Evolutionary conservation across 2,888 invertebrate genomes (phyloP).

Genomic region (Luperina testacea): DNA sequence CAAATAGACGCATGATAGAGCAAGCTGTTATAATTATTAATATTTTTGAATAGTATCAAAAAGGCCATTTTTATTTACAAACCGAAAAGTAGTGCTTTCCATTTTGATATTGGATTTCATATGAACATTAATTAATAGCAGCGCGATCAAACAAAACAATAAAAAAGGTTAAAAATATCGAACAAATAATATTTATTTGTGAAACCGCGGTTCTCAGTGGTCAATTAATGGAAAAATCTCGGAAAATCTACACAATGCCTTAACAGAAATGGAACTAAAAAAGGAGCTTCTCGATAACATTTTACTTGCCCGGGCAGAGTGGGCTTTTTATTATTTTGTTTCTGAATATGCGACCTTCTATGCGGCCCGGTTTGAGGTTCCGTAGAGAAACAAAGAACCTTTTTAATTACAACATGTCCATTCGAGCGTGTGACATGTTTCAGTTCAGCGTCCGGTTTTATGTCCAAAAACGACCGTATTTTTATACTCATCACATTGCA

Average conservation of each 20-base stretch:
- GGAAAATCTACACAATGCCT: conserved; percentile 18
- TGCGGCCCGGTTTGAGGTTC: conserved; percentile 20
- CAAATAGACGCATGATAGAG: background rate
- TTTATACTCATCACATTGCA: background rate
- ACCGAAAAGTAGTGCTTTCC: background rate
- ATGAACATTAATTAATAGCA: background rate
- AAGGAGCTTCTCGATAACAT: conserved; percentile 10
- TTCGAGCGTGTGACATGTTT: conserved; percentile 35
- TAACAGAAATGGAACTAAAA: background rate
- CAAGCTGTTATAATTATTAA: background rate
- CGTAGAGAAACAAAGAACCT: conserved; percentile 29
- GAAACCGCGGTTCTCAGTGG: background rate
- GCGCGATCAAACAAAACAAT: background rate
- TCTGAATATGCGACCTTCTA: conserved; percentile 13
- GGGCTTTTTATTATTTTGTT: conserved; percentile 22
- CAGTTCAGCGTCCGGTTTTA: conserved; percentile 4
- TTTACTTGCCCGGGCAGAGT: background rate
- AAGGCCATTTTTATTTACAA: background rate
- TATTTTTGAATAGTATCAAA: background rate
- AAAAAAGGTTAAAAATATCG: background rate
- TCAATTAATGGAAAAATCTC: conserved; percentile 19
- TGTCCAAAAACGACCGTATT: background rate
- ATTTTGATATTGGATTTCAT: background rate
- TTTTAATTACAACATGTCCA: conserved; percentile 50
- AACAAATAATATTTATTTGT: background rate